These are phyloP conservation scores for Myripristis murdjan DNA, from an alignment of 2,797 vertebrate species.

Conservation along the genomic window DNA sequence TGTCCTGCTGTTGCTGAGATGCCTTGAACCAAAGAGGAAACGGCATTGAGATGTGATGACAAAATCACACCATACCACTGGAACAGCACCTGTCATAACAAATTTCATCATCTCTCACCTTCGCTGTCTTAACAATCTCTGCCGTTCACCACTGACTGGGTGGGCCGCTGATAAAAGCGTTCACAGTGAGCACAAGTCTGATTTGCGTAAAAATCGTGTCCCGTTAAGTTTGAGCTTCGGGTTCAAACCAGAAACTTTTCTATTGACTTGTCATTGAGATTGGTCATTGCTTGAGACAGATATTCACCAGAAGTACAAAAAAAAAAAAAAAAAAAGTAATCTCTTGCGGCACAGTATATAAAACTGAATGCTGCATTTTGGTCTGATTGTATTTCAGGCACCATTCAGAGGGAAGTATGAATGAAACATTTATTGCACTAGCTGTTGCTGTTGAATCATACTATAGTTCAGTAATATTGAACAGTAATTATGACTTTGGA, in stretches of 20 bases:
- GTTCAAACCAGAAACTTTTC: background rate
- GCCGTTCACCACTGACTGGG: background rate
- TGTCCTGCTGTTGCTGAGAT: no score
- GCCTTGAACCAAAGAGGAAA: no score
- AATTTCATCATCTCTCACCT: no score
- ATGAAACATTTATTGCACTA: background rate
- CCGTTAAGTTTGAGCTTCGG: background rate
- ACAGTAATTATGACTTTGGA: background rate
- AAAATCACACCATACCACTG: no score
- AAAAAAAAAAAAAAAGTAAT: background rate
- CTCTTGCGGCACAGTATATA: background rate
- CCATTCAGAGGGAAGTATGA: background rate
- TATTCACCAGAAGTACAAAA: no score
- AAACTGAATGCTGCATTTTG: background rate
- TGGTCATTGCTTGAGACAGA: background rate
- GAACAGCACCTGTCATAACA: no score
- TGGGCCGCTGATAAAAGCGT: background rate
- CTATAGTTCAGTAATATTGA: background rate
- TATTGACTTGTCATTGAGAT: background rate
- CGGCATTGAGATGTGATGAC: no score
- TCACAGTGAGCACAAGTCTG: background rate
- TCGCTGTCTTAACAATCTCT: background rate
- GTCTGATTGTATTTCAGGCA: background rate
- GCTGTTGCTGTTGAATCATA: background rate
- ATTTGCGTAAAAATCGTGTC: background rate